Base-by-base conservation (phyloP, 2,888 invertebrate genomes). In the Lasioglossum malachurum region DNA sequence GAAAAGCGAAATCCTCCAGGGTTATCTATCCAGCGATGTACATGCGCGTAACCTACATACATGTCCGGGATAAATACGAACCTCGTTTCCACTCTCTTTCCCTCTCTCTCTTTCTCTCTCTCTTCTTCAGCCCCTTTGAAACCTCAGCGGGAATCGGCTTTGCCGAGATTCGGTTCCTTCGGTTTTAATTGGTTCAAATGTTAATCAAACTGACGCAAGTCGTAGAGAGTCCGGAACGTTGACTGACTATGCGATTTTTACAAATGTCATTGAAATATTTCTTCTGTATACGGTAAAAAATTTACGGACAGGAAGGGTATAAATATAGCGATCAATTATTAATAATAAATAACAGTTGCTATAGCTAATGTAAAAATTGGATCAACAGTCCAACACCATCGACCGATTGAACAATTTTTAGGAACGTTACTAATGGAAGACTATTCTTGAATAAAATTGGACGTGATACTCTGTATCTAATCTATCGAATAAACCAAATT, bases 1-100 rank as follows among this genome's bases (percentile, higher is more conserved):
- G 93, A 93, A 92, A 93, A 90, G 93, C 92, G 92, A 93, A 93
- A 93, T 92, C 93, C 92, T 92, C 82, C 83, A 81, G 83, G 83
- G 86, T 88, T 89, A 87, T 87, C 84, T 79, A 85, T 87, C 84
- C 67, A 67, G 31, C 76, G 80, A 84, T 75, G 80, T 75, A 80
- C 80, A 90, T 82, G 74, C 86, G 80, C 80, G 80, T 88, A 87
- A 87, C 86, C 84, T 82, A 81, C 83, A 87, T 86, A 79, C 81
- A 83, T 81, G 67, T 72, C 67, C 60, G 46, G 80, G 81, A 86
- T 89, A 88, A 89, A 82, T 83, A 80, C 72, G 49, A 77, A 73
- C 67, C 71, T 80, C 78, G 69, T 84, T 83, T 69, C 79, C 46
- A 75, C 46, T 74, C 72, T 78, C 49, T 38, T 27, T 35, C 60